Percentiles rank a stretch among this genome's conserved stretches.
Conservation (phyloP, 1,140 invertebrate genomes). For the Drosophila arawakana region DNA sequence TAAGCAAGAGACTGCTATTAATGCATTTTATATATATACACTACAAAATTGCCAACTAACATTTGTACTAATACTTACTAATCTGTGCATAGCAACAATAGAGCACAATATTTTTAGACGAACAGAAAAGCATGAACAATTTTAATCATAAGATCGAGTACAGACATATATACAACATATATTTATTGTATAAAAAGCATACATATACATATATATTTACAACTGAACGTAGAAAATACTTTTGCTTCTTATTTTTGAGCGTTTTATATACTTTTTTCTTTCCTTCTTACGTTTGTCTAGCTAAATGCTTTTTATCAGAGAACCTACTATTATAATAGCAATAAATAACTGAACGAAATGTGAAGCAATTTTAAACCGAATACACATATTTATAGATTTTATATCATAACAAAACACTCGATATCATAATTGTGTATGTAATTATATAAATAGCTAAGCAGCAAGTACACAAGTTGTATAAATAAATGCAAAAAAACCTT, state of each 20-base stretch:
- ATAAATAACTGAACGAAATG: conserved; percentile 15
- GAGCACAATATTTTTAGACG: conserved; percentile 31
- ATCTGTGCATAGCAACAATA: conserved; percentile 51
- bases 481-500: conserved; percentile 56
- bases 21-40: conserved; percentile 75
- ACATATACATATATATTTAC: conserved; percentile 40
- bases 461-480: conserved; percentile 30
- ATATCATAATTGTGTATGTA: conserved; percentile 31
- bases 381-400: conserved; percentile 23
- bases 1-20: conserved; percentile 70
- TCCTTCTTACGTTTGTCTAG: conserved; percentile 51
- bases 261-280: conserved; percentile 38
- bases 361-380: conserved; percentile 54
- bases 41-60: conserved; percentile 58
- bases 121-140: conserved; percentile 5
- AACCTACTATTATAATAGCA: conserved; percentile 34
- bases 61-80: conserved; percentile 43
- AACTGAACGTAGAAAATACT: conserved; percentile 48
- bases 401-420: conserved; percentile 8
- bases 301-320: conserved; percentile 62
- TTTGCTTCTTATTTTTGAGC: conserved; percentile 42
- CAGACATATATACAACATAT: conserved; percentile 47
- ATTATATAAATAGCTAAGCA: conserved; percentile 10
- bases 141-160: conserved; percentile 30
- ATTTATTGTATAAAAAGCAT: conserved; percentile 30